Evolutionary conservation across 2,797 vertebrate species (phyloP).

Genomic region (Cygnus olor): DNA sequence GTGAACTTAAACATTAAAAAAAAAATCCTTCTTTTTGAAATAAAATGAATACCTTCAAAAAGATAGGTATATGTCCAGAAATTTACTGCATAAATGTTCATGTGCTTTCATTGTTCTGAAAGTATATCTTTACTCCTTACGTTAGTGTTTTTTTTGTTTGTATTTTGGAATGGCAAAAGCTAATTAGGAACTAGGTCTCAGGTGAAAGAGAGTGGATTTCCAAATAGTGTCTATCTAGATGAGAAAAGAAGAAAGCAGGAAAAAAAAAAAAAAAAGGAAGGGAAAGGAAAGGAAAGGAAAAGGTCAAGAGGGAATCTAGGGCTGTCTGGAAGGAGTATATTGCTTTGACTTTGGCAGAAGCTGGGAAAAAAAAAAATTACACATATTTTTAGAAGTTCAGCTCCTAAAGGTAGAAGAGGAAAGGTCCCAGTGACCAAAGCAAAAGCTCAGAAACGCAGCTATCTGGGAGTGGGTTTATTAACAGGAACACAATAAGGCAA

Average conservation of each 20-base stretch:
- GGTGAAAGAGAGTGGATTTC: not conserved
- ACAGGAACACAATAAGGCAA: not conserved
- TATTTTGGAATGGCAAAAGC: not conserved
- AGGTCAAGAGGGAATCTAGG: not conserved
- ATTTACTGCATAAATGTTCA: not conserved
- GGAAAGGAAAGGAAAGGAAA: too few relatives aligned
- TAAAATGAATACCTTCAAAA: not conserved
- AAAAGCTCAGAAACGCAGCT: not conserved
- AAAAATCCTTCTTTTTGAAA: not conserved
- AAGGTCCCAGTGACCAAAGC: not conserved
- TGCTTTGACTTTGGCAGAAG: not conserved
- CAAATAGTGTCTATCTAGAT: not conserved
- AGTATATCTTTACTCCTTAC: not conserved
- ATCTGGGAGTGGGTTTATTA: not conserved
- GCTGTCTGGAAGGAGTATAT: not conserved
- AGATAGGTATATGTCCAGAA: not conserved
- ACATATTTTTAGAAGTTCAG: not conserved
- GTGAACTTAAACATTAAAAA: not conserved
- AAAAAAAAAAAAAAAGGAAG: fast-evolving
- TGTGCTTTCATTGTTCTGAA: not conserved
- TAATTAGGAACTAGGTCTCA: not conserved
- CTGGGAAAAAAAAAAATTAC: not conserved
- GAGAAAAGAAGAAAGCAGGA: not conserved
- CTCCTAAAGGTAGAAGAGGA: not conserved
- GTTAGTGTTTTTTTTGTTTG: not conserved